phyloP scores from a whole-genome alignment of 1,140 invertebrate genomes.

The Telenomus remus region DNA sequence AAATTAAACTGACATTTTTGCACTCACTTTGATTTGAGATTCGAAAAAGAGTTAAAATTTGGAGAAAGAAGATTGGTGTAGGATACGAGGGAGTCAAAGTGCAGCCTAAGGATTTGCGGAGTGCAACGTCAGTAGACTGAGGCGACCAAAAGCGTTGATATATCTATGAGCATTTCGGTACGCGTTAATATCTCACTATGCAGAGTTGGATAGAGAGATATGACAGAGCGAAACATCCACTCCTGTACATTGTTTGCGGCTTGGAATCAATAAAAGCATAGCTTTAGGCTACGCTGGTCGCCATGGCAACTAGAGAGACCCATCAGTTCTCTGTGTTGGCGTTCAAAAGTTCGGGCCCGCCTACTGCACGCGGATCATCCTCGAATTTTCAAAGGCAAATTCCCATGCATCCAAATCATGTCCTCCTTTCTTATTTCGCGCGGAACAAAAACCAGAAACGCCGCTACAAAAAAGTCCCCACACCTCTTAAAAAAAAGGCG shows the following conservation, averaged over 20 bases:
- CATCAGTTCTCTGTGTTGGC: slow-evolving; percentile 66
- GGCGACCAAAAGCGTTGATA: slow-evolving; percentile 60
- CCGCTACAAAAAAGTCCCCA: background rate
- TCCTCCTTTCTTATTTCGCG: slow-evolving; percentile 9
- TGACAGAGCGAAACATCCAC: slow-evolving; percentile 74
- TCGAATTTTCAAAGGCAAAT: slow-evolving; percentile 60
- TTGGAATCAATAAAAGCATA: slow-evolving; percentile 77
- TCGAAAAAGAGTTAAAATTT: no score
- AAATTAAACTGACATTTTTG: no score
- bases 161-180: slow-evolving; percentile 67
- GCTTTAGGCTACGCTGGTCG: slow-evolving; percentile 75
- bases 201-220: slow-evolving; percentile 69
- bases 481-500: background rate
- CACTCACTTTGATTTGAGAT: no score
- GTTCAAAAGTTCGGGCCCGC: slow-evolving; percentile 64
- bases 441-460: background rate
- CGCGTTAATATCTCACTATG: slow-evolving; percentile 70
- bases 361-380: slow-evolving; percentile 64
- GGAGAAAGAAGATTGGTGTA: no score
- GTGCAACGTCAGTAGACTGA: slow-evolving; percentile 61
- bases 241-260: slow-evolving; percentile 76
- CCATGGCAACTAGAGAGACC: slow-evolving; percentile 72
- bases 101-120: slow-evolving; percentile 42
- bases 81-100: no score
- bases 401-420: slow-evolving; percentile 49